Percentiles rank a stretch among this genome's conserved stretches.
Evolutionary conservation across 2,888 invertebrate genomes (phyloP).

Genomic region (Rhopalosiphum nymphaeae): DNA sequence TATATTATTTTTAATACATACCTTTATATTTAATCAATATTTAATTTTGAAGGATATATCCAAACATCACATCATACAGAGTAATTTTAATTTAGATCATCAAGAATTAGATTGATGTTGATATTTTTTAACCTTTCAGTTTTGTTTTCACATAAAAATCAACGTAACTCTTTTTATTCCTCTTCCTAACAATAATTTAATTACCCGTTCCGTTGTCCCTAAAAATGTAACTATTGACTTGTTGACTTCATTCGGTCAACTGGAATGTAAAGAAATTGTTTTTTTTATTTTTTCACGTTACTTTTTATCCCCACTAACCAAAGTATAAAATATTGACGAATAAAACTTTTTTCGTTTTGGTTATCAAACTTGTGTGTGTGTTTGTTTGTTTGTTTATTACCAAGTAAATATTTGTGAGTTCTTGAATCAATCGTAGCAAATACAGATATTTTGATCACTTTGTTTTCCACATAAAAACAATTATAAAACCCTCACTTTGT

Average conservation of each 20-base stretch:
- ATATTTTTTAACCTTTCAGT: background rate
- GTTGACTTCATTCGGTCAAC: slow-evolving; percentile 38
- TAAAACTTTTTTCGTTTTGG: background rate
- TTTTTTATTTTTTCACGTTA: background rate
- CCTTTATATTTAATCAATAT: background rate
- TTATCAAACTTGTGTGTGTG: background rate
- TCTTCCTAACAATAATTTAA: background rate
- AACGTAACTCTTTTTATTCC: background rate
- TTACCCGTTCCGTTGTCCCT: background rate
- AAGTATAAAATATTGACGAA: slow-evolving; percentile 4
- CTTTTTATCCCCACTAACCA: background rate
- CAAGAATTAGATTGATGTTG: background rate
- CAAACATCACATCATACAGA: background rate
- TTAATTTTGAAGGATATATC: background rate
- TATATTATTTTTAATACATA: background rate
- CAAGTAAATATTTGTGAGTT: slow-evolving; percentile 14
- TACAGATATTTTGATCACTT: background rate
- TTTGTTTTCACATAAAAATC: background rate
- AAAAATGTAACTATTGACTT: slow-evolving; percentile 32
- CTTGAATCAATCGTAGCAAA: background rate
- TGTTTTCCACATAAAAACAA: background rate
- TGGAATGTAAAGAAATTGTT: slow-evolving; percentile 42
- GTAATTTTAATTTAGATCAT: background rate
- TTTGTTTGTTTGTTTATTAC: background rate
- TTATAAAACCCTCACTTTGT: background rate